Percentiles rank a stretch among this genome's conserved stretches.
phyloP scores from a whole-genome alignment of 2,113 vertebrate genomes.

The Nothocercus julius region DNA sequence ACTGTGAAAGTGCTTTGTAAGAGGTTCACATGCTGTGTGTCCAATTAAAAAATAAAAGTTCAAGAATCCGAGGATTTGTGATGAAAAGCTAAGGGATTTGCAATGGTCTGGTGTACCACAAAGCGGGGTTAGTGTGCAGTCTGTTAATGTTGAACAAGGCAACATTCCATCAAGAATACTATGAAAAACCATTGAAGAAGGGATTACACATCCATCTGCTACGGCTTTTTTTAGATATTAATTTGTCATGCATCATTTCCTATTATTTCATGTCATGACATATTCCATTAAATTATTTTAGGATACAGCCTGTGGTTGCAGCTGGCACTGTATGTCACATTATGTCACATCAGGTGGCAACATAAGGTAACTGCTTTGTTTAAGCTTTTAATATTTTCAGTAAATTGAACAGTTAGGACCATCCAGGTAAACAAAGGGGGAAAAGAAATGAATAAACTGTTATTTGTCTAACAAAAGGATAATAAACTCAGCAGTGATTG shows the following conservation, averaged over 20 bases:
- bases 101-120: background rate
- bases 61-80: background rate
- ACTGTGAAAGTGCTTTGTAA: background rate
- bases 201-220: background rate
- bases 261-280: constrained; percentile 53
- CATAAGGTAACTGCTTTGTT: constrained; percentile 30
- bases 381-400: background rate
- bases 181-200: background rate
- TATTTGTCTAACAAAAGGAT: background rate
- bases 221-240: constrained; percentile 29
- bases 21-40: background rate
- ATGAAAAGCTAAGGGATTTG: background rate
- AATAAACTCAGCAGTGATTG: background rate
- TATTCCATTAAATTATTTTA: constrained; percentile 52
- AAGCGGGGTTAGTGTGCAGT: background rate
- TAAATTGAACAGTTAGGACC: background rate
- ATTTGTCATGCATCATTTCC: constrained; percentile 47
- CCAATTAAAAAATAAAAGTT: background rate
- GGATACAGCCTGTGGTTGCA: constrained; percentile 10
- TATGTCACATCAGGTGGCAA: constrained; percentile 34
- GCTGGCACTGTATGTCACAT: background rate
- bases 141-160: background rate
- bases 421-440: background rate
- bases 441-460: background rate
- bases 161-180: background rate